A percentile compares a stretch with the other conserved stretches of the same genome.
Conservation (phyloP, 2,797 vertebrate species). For the Dendrocincla fuliginosa region DNA sequence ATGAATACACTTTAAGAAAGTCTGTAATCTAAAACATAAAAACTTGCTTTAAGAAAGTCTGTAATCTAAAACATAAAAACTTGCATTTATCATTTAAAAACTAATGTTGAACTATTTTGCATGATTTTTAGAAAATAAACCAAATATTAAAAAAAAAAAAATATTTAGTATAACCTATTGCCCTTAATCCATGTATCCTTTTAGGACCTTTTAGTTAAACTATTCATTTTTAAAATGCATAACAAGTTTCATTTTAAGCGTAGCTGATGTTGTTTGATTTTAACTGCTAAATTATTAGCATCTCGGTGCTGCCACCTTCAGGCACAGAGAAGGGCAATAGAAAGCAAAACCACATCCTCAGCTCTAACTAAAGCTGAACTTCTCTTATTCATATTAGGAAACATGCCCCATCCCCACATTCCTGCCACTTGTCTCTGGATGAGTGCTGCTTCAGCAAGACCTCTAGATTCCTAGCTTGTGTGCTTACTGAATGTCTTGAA, state of each 20-base stretch:
- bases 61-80: not conserved
- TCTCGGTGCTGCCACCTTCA: conserved; percentile 45
- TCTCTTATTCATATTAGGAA: not conserved
- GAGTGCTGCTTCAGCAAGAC: not conserved
- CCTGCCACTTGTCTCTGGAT: not conserved
- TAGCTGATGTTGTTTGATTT: not conserved
- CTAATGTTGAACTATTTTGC: not conserved
- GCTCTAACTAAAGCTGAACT: not conserved
- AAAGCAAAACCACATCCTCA: not conserved
- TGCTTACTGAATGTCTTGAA: not conserved
- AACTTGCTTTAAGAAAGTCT: not conserved
- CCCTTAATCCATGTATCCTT: not conserved
- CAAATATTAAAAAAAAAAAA: not conserved
- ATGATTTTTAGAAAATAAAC: not conserved
- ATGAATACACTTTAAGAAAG: not conserved
- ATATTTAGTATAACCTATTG: not conserved
- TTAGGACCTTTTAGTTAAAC: not conserved
- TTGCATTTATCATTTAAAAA: not conserved
- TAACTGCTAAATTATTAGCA: not conserved
- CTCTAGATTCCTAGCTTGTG: not conserved
- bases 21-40: not conserved
- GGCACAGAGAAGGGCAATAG: not conserved
- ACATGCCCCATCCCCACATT: too few relatives aligned
- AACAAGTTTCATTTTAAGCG: not conserved
- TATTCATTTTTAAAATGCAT: not conserved